phyloP scores from a whole-genome alignment of 2,888 invertebrate genomes.

The Ophion ventricosus region DNA sequence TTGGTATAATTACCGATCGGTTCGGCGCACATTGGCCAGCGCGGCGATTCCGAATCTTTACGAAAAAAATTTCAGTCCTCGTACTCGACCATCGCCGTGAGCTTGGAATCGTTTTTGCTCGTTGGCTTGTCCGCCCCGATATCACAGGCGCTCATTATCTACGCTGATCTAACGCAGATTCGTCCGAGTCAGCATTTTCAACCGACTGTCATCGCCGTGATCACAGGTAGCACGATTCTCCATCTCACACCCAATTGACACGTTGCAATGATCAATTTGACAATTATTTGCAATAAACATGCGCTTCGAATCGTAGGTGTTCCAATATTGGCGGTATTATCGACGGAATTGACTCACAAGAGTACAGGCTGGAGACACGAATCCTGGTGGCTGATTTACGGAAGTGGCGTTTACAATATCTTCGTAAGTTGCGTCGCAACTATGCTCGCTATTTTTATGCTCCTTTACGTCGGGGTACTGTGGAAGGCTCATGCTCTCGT shows the following conservation, averaged over 20 bases:
- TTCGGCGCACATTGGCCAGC: not conserved
- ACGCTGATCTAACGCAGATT: constrained; percentile 88
- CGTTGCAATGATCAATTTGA: not conserved
- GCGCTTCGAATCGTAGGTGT: constrained; percentile 84
- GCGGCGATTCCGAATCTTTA: no score
- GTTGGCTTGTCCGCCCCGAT: constrained; percentile 89
- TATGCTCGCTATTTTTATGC: constrained; percentile 88
- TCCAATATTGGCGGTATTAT: constrained; percentile 87
- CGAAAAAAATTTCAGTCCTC: constrained; percentile 86
- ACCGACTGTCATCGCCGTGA: constrained; percentile 88
- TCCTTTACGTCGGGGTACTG: constrained; percentile 88
- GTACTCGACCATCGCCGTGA: constrained; percentile 86
- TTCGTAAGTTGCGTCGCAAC: constrained; percentile 88
- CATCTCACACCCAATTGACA: not conserved
- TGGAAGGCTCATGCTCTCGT: constrained; percentile 78
- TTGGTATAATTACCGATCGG: no score
- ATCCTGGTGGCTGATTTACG: constrained; percentile 88
- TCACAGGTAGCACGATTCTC: constrained; percentile 84
- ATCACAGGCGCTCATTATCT: constrained; percentile 88
- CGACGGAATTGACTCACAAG: constrained; percentile 88
- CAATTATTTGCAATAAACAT: not conserved
- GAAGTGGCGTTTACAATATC: constrained; percentile 86
- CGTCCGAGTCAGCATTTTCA: constrained; percentile 85
- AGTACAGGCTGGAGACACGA: constrained; percentile 85
- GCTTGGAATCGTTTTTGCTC: constrained; percentile 87